These are phyloP conservation scores for Ptilonorhynchus violaceus DNA, from an alignment of 2,113 vertebrate genomes.

Conservation along the genomic window DNA sequence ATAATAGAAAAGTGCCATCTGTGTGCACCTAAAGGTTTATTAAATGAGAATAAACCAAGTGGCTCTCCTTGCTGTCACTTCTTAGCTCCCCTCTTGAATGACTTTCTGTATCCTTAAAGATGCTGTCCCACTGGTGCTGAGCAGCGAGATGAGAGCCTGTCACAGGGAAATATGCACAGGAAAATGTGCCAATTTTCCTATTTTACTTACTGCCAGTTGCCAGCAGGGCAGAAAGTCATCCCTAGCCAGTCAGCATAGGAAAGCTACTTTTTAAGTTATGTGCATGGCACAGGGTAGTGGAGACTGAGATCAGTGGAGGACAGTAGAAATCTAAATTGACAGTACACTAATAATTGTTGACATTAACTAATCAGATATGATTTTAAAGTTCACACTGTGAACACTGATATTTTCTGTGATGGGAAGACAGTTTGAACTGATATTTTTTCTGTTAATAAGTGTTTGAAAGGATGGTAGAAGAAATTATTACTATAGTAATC, in stretches of 20 bases:
- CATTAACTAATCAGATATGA: slow-evolving; percentile 25
- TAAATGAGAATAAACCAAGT: not conserved
- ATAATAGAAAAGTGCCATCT: not conserved
- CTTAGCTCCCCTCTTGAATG: not conserved
- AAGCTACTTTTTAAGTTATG: not conserved
- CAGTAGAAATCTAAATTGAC: not conserved
- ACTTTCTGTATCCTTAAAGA: not conserved
- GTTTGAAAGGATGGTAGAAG: slow-evolving; percentile 71
- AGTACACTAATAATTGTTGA: not conserved
- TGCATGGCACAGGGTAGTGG: not conserved
- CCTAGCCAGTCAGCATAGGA: not conserved
- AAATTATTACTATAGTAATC: slow-evolving; percentile 71
- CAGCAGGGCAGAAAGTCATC: not conserved
- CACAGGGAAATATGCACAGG: not conserved
- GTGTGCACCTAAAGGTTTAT: not conserved
- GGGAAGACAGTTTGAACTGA: slow-evolving; percentile 42
- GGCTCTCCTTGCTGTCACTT: not conserved
- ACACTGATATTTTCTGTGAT: slow-evolving; percentile 29
- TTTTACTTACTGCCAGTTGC: not conserved
- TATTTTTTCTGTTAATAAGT: slow-evolving; percentile 54
- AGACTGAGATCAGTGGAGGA: not conserved
- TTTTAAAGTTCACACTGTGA: slow-evolving; percentile 54
- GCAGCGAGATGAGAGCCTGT: not conserved
- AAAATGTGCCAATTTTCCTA: not conserved
- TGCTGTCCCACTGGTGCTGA: not conserved